Evolutionary conservation across 1,140 invertebrate genomes (phyloP).

Genomic region (Cepaea nemoralis): DNA sequence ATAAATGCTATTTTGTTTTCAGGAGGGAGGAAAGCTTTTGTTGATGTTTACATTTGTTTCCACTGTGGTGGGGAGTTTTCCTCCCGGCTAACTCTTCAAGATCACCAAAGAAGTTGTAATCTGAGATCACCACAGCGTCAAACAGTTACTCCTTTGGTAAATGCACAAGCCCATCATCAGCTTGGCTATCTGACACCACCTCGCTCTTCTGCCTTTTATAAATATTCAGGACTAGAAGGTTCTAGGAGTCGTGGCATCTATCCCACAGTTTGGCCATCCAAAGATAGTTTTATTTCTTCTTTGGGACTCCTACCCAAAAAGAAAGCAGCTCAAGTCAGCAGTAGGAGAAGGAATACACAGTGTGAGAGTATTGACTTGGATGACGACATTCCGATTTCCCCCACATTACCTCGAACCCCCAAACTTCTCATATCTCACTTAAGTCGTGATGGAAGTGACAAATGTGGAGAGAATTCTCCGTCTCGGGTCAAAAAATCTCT

Average conservation of each 20-base stretch:
- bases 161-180: background rate
- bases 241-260: too few relatives aligned
- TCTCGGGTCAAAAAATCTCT: slow-evolving; percentile 41
- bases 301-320: slow-evolving; percentile 56
- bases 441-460: slow-evolving; percentile 55
- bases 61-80: slow-evolving; percentile 66
- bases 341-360: slow-evolving; percentile 55
- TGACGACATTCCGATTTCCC: slow-evolving; percentile 53
- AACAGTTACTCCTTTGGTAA: slow-evolving; percentile 22
- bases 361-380: slow-evolving; percentile 61
- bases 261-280: background rate
- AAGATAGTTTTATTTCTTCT: slow-evolving; percentile 10
- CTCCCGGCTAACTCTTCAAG: slow-evolving; percentile 53
- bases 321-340: slow-evolving; percentile 49
- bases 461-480: slow-evolving; percentile 39
- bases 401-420: slow-evolving; percentile 62
- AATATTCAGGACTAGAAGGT: too few relatives aligned
- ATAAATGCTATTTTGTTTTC: slow-evolving; percentile 10
- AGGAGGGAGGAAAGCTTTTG: slow-evolving; percentile 38
- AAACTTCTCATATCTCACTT: slow-evolving; percentile 66
- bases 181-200: background rate
- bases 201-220: too few relatives aligned
- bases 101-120: slow-evolving; percentile 57
- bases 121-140: slow-evolving; percentile 42
- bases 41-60: slow-evolving; percentile 65